Conservation (phyloP, 2,888 invertebrate species). For the Orchesellides sinensis region DNA sequence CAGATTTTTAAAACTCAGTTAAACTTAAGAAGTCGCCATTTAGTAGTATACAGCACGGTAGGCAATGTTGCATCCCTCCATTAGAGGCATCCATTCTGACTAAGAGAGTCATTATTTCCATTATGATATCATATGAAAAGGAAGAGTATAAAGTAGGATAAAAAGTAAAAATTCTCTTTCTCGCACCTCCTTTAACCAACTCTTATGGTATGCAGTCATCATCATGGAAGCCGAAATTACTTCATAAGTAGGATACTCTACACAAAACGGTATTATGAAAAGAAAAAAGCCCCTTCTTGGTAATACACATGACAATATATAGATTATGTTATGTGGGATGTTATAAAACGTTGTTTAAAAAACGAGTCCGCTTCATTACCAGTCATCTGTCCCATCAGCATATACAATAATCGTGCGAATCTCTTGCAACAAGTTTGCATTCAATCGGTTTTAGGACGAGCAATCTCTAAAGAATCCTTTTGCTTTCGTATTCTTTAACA, state of each 20-base stretch:
- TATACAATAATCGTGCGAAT: no score
- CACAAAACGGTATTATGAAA: no score
- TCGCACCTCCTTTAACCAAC: background rate
- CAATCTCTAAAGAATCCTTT: no score
- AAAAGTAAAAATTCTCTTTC: constrained; percentile 13
- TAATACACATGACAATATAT: background rate
- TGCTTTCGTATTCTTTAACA: no score
- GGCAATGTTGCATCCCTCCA: background rate
- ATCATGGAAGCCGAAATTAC: background rate
- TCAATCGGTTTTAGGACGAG: no score
- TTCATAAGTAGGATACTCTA: no score
- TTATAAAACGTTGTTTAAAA: no score
- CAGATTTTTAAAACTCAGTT: no score
- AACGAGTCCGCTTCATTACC: background rate
- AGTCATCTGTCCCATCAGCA: background rate
- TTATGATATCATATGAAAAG: constrained; percentile 30
- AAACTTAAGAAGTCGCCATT: background rate
- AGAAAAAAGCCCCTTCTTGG: background rate
- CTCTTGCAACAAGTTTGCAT: no score
- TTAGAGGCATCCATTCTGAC: background rate
- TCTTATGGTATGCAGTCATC: background rate
- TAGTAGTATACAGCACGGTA: background rate
- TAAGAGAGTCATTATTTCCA: constrained; percentile 24
- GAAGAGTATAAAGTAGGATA: constrained; percentile 36
- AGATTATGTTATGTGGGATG: no score